phyloP scores from a whole-genome alignment of 2,113 vertebrate species.

The Heloderma charlesbogerti region DNA sequence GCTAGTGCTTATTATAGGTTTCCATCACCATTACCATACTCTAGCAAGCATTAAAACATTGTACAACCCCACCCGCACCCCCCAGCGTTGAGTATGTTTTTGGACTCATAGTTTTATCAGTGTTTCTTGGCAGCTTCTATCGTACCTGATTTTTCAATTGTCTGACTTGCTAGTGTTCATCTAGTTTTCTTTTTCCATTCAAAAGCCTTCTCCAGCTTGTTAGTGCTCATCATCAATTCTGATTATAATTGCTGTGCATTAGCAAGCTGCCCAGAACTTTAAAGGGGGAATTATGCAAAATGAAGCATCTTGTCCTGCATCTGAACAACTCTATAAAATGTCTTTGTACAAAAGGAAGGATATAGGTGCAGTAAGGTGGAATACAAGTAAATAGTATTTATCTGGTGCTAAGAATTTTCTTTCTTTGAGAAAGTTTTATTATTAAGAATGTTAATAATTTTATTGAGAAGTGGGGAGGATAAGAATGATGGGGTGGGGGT shows the following conservation, averaged over 20 bases:
- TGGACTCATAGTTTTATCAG: not conserved
- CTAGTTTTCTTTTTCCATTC: not conserved
- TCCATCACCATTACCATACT: not conserved
- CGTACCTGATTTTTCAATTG: not conserved
- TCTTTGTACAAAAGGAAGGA: not conserved
- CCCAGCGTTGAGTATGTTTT: not conserved
- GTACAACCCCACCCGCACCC: too few relatives aligned
- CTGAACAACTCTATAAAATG: not conserved
- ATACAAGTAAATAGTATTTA: not conserved
- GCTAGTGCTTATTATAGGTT: not conserved
- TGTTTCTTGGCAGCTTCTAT: not conserved
- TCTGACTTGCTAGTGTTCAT: not conserved
- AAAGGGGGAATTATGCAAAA: not conserved
- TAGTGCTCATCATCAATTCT: not conserved
- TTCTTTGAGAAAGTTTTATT: not conserved
- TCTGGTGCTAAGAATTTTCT: not conserved
- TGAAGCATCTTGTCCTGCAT: not conserved
- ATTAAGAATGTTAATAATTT: not conserved
- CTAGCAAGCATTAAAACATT: not conserved
- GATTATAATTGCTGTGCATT: not conserved
- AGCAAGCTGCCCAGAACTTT: not conserved
- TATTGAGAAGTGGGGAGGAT: too few relatives aligned
- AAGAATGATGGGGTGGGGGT: too few relatives aligned
- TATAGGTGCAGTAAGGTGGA: not conserved
- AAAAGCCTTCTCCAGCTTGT: not conserved